phyloP scores from a whole-genome alignment of 2,888 invertebrate genomes.

The Thera obeliscata region DNA sequence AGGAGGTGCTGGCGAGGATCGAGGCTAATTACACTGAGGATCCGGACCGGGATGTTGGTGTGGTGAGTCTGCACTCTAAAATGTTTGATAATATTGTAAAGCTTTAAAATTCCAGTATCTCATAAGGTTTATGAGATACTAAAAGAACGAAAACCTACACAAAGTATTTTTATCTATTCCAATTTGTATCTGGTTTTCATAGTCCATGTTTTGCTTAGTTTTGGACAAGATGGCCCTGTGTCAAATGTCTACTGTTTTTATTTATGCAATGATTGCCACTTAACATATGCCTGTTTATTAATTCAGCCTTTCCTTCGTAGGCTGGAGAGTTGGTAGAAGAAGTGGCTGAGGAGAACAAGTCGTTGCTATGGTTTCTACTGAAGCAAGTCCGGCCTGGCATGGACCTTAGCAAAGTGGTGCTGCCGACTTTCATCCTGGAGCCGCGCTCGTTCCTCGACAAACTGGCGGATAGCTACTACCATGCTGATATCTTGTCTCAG shows the following conservation, averaged over 20 bases:
- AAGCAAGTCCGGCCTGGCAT: constrained; percentile 98
- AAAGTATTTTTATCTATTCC: too few species aligned
- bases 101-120: too few species aligned
- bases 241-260: too few species aligned
- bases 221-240: too few species aligned
- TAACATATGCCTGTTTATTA: not conserved
- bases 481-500: constrained; percentile 94
- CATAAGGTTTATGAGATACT: too few species aligned
- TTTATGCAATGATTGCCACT: too few species aligned
- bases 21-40: constrained; percentile 72
- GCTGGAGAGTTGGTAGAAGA: constrained; percentile 95
- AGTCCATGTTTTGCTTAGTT: too few species aligned
- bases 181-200: too few species aligned
- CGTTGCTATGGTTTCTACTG: constrained; percentile 95
- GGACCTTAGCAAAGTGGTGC: constrained; percentile 95
- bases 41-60: constrained; percentile 80
- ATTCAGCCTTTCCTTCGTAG: constrained; percentile 58
- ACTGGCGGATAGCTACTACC: constrained; percentile 96
- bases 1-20: constrained; percentile 61
- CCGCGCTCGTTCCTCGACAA: constrained; percentile 97
- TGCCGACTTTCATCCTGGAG: constrained; percentile 97
- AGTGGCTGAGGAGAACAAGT: constrained; percentile 97
- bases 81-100: not conserved
- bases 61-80: constrained; percentile 62
- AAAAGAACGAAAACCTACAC: too few species aligned